Conservation (phyloP, 2,113 vertebrate species). For the Nothoprocta pentlandii region DNA sequence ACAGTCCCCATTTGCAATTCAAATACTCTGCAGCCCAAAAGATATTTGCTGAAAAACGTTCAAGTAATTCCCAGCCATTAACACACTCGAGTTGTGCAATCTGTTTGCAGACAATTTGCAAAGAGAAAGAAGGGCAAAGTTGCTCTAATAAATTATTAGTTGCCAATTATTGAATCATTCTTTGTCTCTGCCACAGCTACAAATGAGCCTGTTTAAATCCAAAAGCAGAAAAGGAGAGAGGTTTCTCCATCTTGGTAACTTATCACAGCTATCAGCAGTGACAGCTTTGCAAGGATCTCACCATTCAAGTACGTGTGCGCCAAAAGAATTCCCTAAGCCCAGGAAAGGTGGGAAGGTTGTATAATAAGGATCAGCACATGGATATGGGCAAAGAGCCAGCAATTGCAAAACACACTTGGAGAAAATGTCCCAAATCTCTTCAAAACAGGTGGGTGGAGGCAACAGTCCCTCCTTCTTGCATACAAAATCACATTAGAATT, state of each 20-base stretch:
- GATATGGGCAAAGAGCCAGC: not conserved
- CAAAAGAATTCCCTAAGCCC: not conserved
- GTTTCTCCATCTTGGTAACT: not conserved
- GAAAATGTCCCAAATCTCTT: not conserved
- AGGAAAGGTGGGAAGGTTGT: not conserved
- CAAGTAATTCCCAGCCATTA: constrained; percentile 52
- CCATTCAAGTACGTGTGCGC: not conserved
- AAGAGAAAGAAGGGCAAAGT: constrained; percentile 43
- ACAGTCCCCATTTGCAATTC: constrained; percentile 35
- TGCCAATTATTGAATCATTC: constrained; percentile 19
- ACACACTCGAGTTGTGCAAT: constrained; percentile 22
- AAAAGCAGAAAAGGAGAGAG: not conserved
- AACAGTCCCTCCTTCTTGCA: not conserved
- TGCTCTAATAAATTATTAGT: constrained; percentile 54
- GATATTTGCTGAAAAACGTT: constrained; percentile 26
- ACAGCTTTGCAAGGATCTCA: not conserved
- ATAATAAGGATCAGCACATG: not conserved
- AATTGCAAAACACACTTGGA: not conserved
- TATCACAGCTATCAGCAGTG: not conserved
- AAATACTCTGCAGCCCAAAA: constrained; percentile 45
- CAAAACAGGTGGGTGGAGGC: not conserved
- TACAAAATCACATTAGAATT: not conserved
- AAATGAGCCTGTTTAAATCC: constrained; percentile 7
- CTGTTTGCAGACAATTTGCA: constrained; percentile 53
- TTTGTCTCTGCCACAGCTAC: not conserved